Conservation (phyloP, 2,888 invertebrate species). For the Chrysomela aeneicollis region DNA sequence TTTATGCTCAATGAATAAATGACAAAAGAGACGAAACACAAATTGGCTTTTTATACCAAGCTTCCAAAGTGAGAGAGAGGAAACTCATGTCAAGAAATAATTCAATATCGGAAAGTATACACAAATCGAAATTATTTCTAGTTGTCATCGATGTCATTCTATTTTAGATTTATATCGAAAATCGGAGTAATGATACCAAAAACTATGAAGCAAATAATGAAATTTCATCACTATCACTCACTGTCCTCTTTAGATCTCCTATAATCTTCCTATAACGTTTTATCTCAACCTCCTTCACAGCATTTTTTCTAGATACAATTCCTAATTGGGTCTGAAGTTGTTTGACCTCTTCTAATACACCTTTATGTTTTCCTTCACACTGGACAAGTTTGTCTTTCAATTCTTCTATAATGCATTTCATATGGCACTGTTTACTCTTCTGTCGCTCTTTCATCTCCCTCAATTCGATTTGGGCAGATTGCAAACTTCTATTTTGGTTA, state of each 20-base stretch:
- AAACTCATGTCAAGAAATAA: no score
- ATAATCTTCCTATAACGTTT: slow-evolving; percentile 49
- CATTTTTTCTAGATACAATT: slow-evolving; percentile 36
- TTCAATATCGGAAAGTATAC: no score
- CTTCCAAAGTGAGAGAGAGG: no score
- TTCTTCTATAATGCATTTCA: slow-evolving; percentile 43
- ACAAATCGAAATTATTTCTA: no score
- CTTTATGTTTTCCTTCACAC: slow-evolving; percentile 36
- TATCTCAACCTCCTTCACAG: slow-evolving; percentile 45
- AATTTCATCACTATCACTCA: slow-evolving; percentile 38
- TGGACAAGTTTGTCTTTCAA: slow-evolving; percentile 44
- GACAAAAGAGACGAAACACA: no score
- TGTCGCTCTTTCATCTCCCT: slow-evolving; percentile 45
- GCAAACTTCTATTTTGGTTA: slow-evolving; percentile 47
- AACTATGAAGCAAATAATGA: no score
- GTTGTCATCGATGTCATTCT: no score
- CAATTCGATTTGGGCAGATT: slow-evolving; percentile 48
- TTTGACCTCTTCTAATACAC: slow-evolving; percentile 39
- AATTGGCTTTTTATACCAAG: no score
- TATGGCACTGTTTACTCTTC: slow-evolving; percentile 42
- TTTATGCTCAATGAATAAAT: no score
- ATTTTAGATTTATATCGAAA: no score
- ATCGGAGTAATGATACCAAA: no score
- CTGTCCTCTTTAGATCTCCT: slow-evolving; percentile 48
- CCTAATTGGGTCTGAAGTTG: slow-evolving; percentile 37